A percentile compares a stretch with the other conserved stretches of the same genome.
Evolutionary conservation across 1,140 invertebrate genomes (phyloP).

Genomic region (Lucilia sericata): DNA sequence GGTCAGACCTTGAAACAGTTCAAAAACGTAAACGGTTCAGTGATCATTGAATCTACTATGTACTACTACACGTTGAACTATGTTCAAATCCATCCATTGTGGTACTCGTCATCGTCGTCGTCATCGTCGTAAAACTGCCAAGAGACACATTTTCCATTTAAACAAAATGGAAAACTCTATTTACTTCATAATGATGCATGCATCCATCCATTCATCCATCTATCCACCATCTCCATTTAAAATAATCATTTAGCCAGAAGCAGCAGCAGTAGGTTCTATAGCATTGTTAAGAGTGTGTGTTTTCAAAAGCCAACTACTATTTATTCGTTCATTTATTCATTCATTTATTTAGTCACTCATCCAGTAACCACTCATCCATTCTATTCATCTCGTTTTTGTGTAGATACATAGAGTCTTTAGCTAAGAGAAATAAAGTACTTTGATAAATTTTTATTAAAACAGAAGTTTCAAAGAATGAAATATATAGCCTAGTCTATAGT

Average conservation of each 20-base stretch:
- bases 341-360: background rate
- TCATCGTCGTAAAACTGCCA: no score
- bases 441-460: no score
- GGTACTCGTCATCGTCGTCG: no score
- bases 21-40: conserved; percentile 68
- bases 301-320: no score
- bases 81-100: background rate
- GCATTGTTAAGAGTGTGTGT: no score
- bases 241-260: background rate
- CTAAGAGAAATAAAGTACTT: no score
- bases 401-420: no score
- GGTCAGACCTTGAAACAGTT: conserved; percentile 67
- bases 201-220: conserved; percentile 9
- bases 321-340: background rate
- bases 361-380: background rate
- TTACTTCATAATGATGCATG: background rate
- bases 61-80: conserved; percentile 65
- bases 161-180: no score
- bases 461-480: no score
- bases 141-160: no score
- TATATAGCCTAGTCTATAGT: no score
- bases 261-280: no score
- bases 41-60: conserved; percentile 64
- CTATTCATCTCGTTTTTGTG: background rate
- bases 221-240: conserved; percentile 33